Evolutionary conservation across 2,797 vertebrate species (phyloP), one percentile per base, ranked within the genome.

Genomic region (Oreonectes daqikongensis): DNA sequence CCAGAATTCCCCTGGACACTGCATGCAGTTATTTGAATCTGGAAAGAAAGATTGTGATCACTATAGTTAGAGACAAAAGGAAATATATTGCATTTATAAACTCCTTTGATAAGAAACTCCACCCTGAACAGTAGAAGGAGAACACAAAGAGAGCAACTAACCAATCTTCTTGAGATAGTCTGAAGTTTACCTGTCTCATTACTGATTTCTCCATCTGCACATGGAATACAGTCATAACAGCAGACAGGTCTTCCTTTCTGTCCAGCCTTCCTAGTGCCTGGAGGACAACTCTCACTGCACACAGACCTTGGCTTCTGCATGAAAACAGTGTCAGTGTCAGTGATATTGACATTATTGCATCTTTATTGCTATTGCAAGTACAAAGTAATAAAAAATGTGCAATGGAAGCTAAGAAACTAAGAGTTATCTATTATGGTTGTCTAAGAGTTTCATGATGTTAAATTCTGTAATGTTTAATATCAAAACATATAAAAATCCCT

Each of bases 191-290:
- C 90, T 92, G 90, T 91, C 6, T 63, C 75, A 80, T 90, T 92
- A 84, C 90, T 93, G 78, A 92, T 86, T 81, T 92, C 89, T 80
- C 92, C 91, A 30, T 90, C 86, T 76, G 90, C 86, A 90, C 91
- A 91, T 35, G 82, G 81, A 70, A 90, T 66, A 82, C 89, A 91
- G 79, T 92, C 89, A 80, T 88, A 91, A 82, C 90, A 90, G 84
- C 90, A 91, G 75, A 91, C 78, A 0, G 90, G 90, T 59, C 85
- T 88, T 73, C 89, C 88, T 87, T 87, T 91, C 75, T 90, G 88
- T 18, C 78, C 85, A 69, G 90, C 90, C 81, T 92, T 92, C 30
- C 86, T 84, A 17, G 89, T 88, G 77, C 92, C 92, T 65, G 88
- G 87, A 26, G 0, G 83, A 80, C 92, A 93, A 71, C 84, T 90